Conservation (phyloP, 2,888 invertebrate species). For the Lasius platythorax region DNA sequence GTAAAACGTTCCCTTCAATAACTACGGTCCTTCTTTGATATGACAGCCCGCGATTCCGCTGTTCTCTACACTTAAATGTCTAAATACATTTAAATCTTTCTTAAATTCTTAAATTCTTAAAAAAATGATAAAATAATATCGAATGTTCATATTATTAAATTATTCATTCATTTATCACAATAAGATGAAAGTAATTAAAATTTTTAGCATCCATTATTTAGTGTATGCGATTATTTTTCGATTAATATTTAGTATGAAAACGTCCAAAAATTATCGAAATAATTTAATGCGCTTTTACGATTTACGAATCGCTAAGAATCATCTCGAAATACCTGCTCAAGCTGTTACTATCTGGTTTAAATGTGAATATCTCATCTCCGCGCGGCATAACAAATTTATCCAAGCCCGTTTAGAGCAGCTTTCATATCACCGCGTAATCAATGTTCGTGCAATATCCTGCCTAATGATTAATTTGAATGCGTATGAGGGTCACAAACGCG, state of each 20-base stretch:
- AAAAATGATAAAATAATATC: not conserved
- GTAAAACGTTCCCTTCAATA: not conserved
- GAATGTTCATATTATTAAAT: not conserved
- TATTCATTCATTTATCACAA: not conserved
- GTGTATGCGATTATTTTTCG: not conserved
- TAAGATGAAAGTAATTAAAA: not conserved
- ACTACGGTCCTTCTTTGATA: slow-evolving; percentile 24
- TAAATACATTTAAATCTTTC: not conserved
- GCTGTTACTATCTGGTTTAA: not conserved
- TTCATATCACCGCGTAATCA: slow-evolving; percentile 19
- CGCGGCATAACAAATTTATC: slow-evolving; percentile 14
- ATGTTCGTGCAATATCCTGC: not conserved
- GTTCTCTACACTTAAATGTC: not conserved
- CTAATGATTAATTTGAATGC: slow-evolving; percentile 46
- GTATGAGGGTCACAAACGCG: slow-evolving; percentile 7
- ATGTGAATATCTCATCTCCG: slow-evolving; percentile 14
- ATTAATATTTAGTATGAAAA: not conserved
- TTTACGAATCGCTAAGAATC: not conserved
- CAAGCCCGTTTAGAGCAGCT: slow-evolving; percentile 9
- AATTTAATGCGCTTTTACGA: not conserved
- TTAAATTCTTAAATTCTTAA: not conserved
- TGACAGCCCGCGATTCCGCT: not conserved
- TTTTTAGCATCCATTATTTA: not conserved
- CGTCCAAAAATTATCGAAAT: not conserved
- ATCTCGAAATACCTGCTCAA: not conserved